Percentiles rank a stretch among this genome's conserved stretches.
phyloP scores from a whole-genome alignment of 2,113 vertebrate genomes.

The Agelaius phoeniceus region DNA sequence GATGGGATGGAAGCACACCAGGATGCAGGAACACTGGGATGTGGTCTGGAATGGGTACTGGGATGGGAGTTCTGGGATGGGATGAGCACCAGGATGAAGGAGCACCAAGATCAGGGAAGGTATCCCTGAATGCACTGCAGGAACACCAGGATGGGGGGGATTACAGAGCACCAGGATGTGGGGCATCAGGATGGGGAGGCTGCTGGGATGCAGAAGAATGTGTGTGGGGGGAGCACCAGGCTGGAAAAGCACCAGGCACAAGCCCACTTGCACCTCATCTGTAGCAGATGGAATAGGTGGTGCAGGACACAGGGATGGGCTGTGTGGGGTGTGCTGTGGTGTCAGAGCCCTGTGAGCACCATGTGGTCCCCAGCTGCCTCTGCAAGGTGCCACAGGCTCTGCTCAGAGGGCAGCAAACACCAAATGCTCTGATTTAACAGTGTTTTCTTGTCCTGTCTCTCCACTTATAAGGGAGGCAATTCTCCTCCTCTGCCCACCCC shows the following conservation, averaged over 20 bases:
- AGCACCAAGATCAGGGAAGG: accelerated
- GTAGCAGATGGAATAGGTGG: neutral
- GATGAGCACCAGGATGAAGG: neutral
- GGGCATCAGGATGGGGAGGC: too few relatives aligned
- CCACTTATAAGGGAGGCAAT: too few relatives aligned
- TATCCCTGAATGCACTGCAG: neutral
- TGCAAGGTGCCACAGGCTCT: neutral
- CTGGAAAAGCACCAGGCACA: neutral
- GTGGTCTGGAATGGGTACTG: neutral
- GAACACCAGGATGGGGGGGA: accelerated
- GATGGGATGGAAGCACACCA: neutral
- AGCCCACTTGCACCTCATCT: too few relatives aligned
- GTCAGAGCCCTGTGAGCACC: too few relatives aligned
- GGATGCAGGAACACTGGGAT: neutral
- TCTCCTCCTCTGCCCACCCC: neutral
- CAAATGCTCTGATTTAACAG: neutral
- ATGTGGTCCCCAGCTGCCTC: accelerated
- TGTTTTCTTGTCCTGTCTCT: neutral
- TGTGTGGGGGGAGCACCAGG: neutral
- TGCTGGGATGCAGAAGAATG: neutral
- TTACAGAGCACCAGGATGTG: neutral
- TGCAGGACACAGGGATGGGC: neutral
- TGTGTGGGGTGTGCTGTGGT: neutral
- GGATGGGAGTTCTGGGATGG: neutral
- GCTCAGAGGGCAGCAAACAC: neutral